Percentiles rank a stretch among this genome's conserved stretches.
These are phyloP conservation scores for Oncopodura yosiiana DNA, from an alignment of 1,140 invertebrate genomes.

Conservation along the genomic window DNA sequence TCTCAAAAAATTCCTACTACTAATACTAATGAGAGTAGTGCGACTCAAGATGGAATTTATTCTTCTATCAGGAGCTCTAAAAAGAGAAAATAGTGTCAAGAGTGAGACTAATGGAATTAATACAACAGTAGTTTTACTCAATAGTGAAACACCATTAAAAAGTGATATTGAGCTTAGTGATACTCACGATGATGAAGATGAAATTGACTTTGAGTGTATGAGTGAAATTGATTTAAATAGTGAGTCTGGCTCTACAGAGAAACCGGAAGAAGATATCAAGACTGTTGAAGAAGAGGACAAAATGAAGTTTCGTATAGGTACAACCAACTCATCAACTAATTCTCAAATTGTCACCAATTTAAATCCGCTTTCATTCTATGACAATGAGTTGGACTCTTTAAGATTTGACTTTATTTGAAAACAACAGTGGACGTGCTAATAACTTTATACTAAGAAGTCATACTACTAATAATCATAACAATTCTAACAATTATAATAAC, in stretches of 20 bases:
- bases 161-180: not conserved
- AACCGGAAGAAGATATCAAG: not conserved
- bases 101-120: conserved; percentile 7
- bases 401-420: conserved; percentile 36
- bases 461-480: too few relatives aligned
- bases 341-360: not conserved
- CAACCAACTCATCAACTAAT: not conserved
- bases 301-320: not conserved
- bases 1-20: conserved; percentile 25
- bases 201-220: conserved; percentile 32
- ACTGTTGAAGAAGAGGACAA: not conserved
- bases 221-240: conserved; percentile 35
- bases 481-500: too few relatives aligned
- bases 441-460: too few relatives aligned
- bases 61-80: not conserved
- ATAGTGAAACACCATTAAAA: not conserved
- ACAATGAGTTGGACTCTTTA: conserved; percentile 36
- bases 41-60: not conserved
- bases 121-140: conserved; percentile 30
- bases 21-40: conserved; percentile 2
- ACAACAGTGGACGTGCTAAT: not conserved
- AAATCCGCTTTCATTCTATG: not conserved
- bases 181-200: not conserved
- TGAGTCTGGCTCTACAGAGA: conserved; percentile 12
- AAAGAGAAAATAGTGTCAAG: conserved; percentile 8